Evolutionary conservation across 2,888 invertebrate genomes (phyloP).

Genomic region (Agrochola lychnidis): DNA sequence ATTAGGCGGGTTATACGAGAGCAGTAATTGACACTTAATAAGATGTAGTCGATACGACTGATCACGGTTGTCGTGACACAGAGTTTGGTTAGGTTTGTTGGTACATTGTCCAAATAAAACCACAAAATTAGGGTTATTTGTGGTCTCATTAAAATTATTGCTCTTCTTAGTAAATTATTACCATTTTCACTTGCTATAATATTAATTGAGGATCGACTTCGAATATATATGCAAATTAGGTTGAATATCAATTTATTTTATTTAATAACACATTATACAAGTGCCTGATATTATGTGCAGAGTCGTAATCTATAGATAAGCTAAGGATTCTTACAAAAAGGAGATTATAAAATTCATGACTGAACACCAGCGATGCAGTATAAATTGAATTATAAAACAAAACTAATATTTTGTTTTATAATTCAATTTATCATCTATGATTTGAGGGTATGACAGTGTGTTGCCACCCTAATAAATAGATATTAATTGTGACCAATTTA

Average conservation of each 20-base stretch:
- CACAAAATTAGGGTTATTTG: constrained; percentile 10
- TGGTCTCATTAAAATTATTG: constrained; percentile 9
- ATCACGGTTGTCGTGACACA: constrained; percentile 49
- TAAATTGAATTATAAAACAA: neutral
- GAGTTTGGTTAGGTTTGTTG: constrained; percentile 14
- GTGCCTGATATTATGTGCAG: neutral
- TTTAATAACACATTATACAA: neutral
- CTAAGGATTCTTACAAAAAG: neutral
- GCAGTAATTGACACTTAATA: constrained; percentile 62
- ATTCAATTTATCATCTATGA: too few species aligned
- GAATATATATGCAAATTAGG: neutral
- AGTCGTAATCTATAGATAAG: constrained; percentile 3
- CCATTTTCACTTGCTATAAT: neutral
- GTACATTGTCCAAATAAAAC: constrained; percentile 21
- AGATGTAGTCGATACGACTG: constrained; percentile 57
- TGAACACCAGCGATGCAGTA: constrained; percentile 7
- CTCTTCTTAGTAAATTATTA: neutral
- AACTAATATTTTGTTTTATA: too few species aligned
- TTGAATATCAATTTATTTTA: neutral
- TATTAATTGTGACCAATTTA: constrained; percentile 42
- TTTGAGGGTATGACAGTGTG: neutral
- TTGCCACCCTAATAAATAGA: constrained; percentile 22
- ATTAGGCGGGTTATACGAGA: constrained; percentile 62
- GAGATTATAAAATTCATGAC: constrained; percentile 1
- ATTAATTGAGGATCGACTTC: neutral